These are phyloP conservation scores for Nothobranchius kuhntae DNA, from an alignment of 2,113 vertebrate species.

Conservation along the genomic window DNA sequence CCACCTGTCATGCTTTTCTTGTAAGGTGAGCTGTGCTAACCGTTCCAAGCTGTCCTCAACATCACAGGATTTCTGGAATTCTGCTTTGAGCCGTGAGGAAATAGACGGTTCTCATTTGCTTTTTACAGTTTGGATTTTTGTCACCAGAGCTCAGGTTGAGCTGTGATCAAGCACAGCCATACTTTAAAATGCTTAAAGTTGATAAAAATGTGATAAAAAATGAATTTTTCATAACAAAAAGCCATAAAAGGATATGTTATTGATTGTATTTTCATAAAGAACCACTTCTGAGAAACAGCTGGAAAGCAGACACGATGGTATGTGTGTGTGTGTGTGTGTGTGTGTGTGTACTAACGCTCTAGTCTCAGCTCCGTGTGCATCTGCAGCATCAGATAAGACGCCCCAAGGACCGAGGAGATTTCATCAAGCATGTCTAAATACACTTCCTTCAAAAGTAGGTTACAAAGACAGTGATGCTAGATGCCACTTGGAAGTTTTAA, in stretches of 20 bases:
- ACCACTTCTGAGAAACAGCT: conserved; percentile 12
- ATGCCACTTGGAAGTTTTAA: too few relatives aligned
- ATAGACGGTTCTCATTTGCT: background rate
- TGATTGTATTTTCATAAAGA: conserved; percentile 22
- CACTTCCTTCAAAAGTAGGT: background rate
- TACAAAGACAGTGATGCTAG: background rate
- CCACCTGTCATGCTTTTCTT: conserved; percentile 21
- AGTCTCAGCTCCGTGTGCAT: conserved; percentile 18
- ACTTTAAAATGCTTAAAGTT: conserved; percentile 14
- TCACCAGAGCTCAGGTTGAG: conserved; percentile 23
- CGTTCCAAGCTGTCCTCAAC: conserved; percentile 6
- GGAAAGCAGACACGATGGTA: background rate
- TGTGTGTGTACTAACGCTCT: background rate
- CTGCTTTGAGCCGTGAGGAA: conserved; percentile 25
- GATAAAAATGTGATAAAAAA: conserved; percentile 38
- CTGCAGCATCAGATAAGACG: conserved; percentile 1
- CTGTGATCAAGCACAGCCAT: background rate
- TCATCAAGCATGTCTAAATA: background rate
- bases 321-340: background rate
- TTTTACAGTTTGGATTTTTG: background rate
- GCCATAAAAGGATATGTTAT: conserved; percentile 16
- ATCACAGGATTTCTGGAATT: conserved; percentile 18
- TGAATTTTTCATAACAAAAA: conserved; percentile 3
- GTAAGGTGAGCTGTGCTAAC: conserved; percentile 13
- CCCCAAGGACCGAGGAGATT: background rate